These are phyloP conservation scores for Macrobrachium rosenbergii DNA, from an alignment of 1,140 invertebrate genomes.

Conservation along the genomic window DNA sequence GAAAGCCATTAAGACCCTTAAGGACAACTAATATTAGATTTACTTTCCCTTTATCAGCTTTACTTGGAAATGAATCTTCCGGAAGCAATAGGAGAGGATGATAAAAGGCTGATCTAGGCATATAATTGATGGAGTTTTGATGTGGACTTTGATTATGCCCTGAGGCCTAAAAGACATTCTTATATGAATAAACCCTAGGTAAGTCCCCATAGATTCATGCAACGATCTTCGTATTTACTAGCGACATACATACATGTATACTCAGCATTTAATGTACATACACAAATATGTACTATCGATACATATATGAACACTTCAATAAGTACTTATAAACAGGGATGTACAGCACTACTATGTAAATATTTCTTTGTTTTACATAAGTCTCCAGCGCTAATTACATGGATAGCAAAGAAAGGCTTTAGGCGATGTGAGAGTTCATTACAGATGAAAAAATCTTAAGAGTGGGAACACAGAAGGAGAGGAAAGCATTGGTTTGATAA, in stretches of 20 bases:
- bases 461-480: too few relatives aligned
- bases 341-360: neutral
- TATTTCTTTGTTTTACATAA: too few relatives aligned
- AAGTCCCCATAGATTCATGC: neutral
- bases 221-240: neutral
- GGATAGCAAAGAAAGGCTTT: too few relatives aligned
- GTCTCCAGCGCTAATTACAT: too few relatives aligned
- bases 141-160: conserved; percentile 15
- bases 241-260: neutral
- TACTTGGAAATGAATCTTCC: neutral
- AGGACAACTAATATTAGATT: too few relatives aligned
- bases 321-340: conserved; percentile 6
- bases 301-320: conserved; percentile 5
- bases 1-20: too few relatives aligned
- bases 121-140: conserved; percentile 17
- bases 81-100: neutral
- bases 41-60: too few relatives aligned
- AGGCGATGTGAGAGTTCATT: too few relatives aligned
- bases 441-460: too few relatives aligned
- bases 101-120: conserved; percentile 4
- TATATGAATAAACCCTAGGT: neutral
- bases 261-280: neutral
- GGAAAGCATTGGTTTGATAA: too few relatives aligned
- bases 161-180: neutral
- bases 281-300: neutral